Percentiles rank a stretch among this genome's conserved stretches.
Evolutionary conservation across 1,140 invertebrate genomes (phyloP).

Genomic region (Sminthurides bifidus): DNA sequence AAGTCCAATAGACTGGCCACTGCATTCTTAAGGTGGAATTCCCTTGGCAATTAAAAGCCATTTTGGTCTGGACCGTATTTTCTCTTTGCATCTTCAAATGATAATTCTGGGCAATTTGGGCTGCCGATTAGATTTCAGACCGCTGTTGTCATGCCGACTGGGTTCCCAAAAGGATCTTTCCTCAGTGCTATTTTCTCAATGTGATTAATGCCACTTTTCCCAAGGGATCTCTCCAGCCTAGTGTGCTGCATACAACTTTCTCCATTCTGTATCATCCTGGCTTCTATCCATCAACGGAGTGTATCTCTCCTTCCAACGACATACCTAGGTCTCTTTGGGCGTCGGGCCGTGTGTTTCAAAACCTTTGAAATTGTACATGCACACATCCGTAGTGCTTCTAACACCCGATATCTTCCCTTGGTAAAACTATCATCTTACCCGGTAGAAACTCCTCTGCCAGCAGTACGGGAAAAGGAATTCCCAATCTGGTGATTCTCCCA

Average conservation of each 20-base stretch:
- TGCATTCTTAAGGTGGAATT: constrained; percentile 28
- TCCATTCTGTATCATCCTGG: too few species aligned
- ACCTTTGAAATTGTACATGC: too few species aligned
- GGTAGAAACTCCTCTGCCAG: too few species aligned
- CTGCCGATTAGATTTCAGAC: constrained; percentile 29
- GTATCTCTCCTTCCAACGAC: too few species aligned
- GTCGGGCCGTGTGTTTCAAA: too few species aligned
- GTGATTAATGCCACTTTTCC: constrained; percentile 32
- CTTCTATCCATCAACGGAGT: too few species aligned
- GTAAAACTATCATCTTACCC: too few species aligned
- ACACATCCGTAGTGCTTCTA: too few species aligned
- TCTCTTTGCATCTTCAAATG: constrained; percentile 32
- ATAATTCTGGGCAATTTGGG: constrained; percentile 30
- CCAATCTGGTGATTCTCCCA: constrained; percentile 8
- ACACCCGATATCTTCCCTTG: too few species aligned
- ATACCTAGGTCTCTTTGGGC: too few species aligned
- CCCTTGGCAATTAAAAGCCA: constrained; percentile 29
- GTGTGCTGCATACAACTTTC: too few species aligned
- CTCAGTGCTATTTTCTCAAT: constrained; percentile 32
- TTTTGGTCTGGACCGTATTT: constrained; percentile 23
- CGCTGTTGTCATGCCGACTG: constrained; percentile 27
- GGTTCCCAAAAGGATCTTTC: constrained; percentile 30
- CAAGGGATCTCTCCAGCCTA: constrained; percentile 13
- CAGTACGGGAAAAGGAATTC: too few species aligned
- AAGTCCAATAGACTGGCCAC: constrained; percentile 1